Percentiles rank a stretch among this genome's conserved stretches.
Evolutionary conservation across 2,888 invertebrate genomes (phyloP).

Genomic region (Lymantria dispar): DNA sequence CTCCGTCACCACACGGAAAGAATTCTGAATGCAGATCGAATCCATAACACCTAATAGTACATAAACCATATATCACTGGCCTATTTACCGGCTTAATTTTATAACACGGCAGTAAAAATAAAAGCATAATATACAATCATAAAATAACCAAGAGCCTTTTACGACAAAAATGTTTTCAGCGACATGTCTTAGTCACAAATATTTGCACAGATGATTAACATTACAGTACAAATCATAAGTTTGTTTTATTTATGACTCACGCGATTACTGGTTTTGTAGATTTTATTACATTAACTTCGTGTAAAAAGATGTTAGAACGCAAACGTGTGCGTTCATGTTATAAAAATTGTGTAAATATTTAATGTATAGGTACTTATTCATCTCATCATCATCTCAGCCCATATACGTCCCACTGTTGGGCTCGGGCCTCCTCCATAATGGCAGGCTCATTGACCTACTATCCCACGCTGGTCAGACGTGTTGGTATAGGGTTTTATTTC

Average conservation of each 20-base stretch:
- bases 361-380: neutral
- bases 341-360: constrained; percentile 13
- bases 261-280: constrained; percentile 11
- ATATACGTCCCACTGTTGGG: too few species aligned
- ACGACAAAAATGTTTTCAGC: constrained; percentile 20
- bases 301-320: constrained; percentile 15
- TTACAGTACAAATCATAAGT: constrained; percentile 18
- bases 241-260: constrained; percentile 51
- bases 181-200: constrained; percentile 23
- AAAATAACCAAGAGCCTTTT: neutral
- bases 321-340: constrained; percentile 18
- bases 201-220: constrained; percentile 64
- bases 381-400: too few species aligned
- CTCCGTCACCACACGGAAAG: too few species aligned
- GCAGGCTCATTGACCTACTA: too few species aligned
- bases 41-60: too few species aligned
- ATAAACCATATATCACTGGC: too few species aligned
- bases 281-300: constrained; percentile 18
- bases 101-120: too few species aligned
- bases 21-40: too few species aligned
- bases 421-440: too few species aligned
- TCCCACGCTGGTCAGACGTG: too few species aligned
- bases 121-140: neutral
- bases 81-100: too few species aligned
- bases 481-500: too few species aligned